phyloP scores from a whole-genome alignment of 1,140 invertebrate genomes.

The Papilio helenus region DNA sequence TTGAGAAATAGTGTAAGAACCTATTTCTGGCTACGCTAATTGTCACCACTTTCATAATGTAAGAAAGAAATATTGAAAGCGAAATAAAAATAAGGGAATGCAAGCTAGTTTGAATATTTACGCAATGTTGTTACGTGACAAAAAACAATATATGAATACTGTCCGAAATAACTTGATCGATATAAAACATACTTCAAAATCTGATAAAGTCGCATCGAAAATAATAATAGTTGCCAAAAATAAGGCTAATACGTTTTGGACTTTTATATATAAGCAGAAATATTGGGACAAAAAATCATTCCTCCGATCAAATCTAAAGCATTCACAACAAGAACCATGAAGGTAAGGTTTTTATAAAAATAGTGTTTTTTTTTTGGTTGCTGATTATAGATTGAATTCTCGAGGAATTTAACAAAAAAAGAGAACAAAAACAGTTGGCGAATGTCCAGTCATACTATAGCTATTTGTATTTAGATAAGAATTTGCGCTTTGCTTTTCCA shows the following conservation, averaged over 20 bases:
- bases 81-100: not conserved
- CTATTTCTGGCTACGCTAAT: no score
- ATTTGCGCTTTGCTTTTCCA: not conserved
- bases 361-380: not conserved
- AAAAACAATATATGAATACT: not conserved
- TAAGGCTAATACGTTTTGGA: not conserved
- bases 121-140: not conserved
- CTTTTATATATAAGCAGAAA: slow-evolving; percentile 3
- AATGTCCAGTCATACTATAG: not conserved
- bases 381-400: not conserved
- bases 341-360: slow-evolving; percentile 6
- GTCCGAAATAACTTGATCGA: not conserved
- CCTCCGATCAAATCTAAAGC: not conserved
- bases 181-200: not conserved
- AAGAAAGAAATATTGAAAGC: not conserved
- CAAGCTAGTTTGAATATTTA: not conserved
- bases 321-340: slow-evolving; percentile 12
- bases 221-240: not conserved
- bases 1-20: no score
- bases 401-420: not conserved
- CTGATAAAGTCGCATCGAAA: not conserved
- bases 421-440: not conserved
- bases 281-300: not conserved
- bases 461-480: slow-evolving; percentile 6
- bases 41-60: no score